Conservation (phyloP, 2,113 vertebrate species). For the Otis tarda region DNA sequence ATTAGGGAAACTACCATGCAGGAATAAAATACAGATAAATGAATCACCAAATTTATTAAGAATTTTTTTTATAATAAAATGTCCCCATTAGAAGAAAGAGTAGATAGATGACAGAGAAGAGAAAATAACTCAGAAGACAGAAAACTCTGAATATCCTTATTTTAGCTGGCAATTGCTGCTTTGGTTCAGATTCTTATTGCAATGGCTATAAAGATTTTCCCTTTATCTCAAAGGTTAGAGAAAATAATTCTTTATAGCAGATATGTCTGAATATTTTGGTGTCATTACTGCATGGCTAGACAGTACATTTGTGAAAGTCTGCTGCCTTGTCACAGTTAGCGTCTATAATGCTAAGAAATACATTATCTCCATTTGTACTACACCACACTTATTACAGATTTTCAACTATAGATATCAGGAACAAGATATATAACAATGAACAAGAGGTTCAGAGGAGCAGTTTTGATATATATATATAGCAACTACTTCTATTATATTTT, state of each 20-base stretch:
- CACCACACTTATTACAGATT: not conserved
- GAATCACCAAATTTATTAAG: not conserved
- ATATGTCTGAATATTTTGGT: not conserved
- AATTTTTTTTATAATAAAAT: not conserved
- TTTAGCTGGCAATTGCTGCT: not conserved
- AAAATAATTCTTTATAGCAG: not conserved
- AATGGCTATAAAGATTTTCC: not conserved
- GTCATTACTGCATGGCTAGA: not conserved
- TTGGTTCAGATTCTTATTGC: not conserved
- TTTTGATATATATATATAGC: not conserved
- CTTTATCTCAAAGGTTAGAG: not conserved
- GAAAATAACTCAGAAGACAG: not conserved
- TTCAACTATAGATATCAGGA: not conserved
- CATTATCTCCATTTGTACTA: not conserved
- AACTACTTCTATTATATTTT: not conserved
- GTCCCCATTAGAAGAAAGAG: not conserved
- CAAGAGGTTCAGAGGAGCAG: not conserved
- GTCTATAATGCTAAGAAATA: not conserved
- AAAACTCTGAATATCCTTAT: not conserved
- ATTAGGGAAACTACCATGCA: not conserved
- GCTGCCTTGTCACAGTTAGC: not conserved
- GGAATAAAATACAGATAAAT: not conserved
- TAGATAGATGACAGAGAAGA: not conserved
- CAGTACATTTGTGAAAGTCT: not conserved
- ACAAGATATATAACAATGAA: not conserved